Evolutionary conservation across 1,140 invertebrate genomes (phyloP).

Genomic region (Mizuhopecten yessoensis): DNA sequence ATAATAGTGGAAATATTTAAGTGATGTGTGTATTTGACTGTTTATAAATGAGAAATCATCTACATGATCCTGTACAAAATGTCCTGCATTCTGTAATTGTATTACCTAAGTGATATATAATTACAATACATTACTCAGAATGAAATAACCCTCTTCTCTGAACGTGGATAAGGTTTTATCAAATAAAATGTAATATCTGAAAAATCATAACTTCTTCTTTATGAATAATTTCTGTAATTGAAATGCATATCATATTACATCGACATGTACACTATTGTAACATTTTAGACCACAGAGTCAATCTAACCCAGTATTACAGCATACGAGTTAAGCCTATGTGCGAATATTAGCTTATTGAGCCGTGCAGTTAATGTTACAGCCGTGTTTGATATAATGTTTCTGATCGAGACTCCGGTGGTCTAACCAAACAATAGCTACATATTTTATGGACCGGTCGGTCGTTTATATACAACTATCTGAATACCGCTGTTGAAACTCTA

Average conservation of each 20-base stretch:
- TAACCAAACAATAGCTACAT: background rate
- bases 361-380: background rate
- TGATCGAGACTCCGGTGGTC: constrained; percentile 12
- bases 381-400: background rate
- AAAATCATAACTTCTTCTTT: too few species aligned
- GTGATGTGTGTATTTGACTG: too few species aligned
- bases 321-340: background rate
- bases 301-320: background rate
- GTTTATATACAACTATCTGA: constrained; percentile 19
- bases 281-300: background rate
- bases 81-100: too few species aligned
- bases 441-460: background rate
- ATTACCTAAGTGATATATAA: too few species aligned
- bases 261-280: background rate
- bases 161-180: too few species aligned
- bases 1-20: too few species aligned
- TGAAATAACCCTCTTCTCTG: too few species aligned
- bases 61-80: too few species aligned
- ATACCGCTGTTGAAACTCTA: background rate
- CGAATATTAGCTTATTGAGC: background rate
- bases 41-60: too few species aligned
- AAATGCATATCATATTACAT: background rate
- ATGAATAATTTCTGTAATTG: too few species aligned
- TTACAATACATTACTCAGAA: too few species aligned
- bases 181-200: too few species aligned